These are phyloP conservation scores for Cyprinodon variegatus DNA, from an alignment of 2,113 vertebrate species.

Conservation along the genomic window DNA sequence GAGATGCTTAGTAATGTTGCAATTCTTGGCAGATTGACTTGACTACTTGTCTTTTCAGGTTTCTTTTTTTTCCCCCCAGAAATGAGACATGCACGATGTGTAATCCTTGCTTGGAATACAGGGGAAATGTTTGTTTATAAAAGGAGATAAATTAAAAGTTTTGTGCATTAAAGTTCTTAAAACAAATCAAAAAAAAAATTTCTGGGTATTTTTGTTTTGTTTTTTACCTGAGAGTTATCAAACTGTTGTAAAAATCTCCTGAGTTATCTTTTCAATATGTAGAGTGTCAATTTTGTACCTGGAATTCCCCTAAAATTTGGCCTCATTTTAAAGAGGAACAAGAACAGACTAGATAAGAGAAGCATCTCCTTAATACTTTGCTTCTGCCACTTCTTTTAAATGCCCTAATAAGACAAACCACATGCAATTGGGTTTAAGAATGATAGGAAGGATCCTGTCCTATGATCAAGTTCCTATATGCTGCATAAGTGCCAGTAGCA, in stretches of 20 bases:
- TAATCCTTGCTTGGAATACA: background rate
- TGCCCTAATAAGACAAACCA: no score
- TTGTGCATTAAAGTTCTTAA: background rate
- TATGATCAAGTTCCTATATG: background rate
- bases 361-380: background rate
- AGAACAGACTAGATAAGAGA: background rate
- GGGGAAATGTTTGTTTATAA: background rate
- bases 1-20: background rate
- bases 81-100: background rate
- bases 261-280: background rate
- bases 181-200: background rate
- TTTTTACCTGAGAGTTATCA: background rate
- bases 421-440: background rate
- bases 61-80: background rate
- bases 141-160: background rate
- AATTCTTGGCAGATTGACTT: background rate
- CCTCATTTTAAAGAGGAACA: background rate
- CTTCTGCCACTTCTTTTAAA: background rate
- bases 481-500: background rate
- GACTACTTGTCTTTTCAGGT: background rate
- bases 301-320: conserved; percentile 19
- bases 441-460: background rate
- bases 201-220: no score
- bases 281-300: conserved; percentile 17
- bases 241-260: background rate